Evolutionary conservation across 2,113 vertebrate genomes (phyloP).

Genomic region (Lonchura striata): DNA sequence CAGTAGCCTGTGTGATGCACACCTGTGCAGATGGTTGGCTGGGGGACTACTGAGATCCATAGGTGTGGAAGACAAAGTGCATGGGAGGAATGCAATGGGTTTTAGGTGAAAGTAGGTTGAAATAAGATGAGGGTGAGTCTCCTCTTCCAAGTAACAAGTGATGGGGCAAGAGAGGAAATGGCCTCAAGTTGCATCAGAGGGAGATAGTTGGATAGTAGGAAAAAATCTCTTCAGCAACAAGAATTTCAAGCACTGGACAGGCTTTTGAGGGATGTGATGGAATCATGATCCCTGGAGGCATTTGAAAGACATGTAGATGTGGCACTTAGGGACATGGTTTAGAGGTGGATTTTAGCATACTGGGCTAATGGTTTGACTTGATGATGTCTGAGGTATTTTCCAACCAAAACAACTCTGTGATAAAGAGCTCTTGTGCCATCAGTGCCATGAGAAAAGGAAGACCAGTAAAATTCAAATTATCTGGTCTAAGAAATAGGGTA

Average conservation of each 20-base stretch:
- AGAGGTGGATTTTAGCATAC: background rate
- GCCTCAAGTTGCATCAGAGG: background rate
- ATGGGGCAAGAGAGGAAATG: background rate
- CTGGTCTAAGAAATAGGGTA: background rate
- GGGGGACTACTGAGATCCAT: background rate
- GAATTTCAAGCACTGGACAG: background rate
- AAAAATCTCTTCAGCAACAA: background rate
- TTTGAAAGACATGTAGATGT: background rate
- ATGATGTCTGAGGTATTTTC: background rate
- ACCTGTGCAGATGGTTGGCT: background rate
- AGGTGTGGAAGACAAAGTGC: background rate
- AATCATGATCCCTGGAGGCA: background rate
- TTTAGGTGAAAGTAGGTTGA: background rate
- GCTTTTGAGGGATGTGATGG: background rate
- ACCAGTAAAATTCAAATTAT: background rate
- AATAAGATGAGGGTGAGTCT: background rate
- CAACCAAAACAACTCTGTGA: background rate
- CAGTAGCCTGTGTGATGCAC: background rate
- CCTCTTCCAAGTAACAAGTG: background rate
- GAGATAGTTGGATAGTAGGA: background rate
- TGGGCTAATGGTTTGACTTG: background rate
- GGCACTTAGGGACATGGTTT: background rate
- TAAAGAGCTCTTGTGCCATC: background rate
- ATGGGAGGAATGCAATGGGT: background rate
- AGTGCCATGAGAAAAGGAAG: background rate